Base-by-base conservation (phyloP, 2,797 vertebrate genomes). In the Pseudotriccus pelzelni region DNA sequence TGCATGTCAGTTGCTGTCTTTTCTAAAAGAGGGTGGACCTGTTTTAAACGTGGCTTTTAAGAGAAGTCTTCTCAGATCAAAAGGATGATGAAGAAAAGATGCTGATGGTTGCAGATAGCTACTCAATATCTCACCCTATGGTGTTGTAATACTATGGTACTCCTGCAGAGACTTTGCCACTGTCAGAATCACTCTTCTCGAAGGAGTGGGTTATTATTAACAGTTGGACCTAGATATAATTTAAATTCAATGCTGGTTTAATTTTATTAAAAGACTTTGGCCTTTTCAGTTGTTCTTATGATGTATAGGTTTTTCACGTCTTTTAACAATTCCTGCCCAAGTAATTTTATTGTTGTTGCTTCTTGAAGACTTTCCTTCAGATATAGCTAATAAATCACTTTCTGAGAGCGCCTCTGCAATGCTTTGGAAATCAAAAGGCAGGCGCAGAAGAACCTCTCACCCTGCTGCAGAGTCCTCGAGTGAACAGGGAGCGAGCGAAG, bases 401-500 rank as follows among this genome's bases (percentile, higher is more conserved):
- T 98, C 98, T 1, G 99, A 99, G 96, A 98, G 97, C 1, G 92
- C 97, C 25, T 98, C 98, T 91, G 95, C 98, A 7, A 75, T 98
- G 97, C 98, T 98, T 34, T 99, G 99, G 99, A 99, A 99, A 94
- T 98, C 98, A 70, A 99, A 98, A 90, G 97, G 98, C 56, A 98
- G 99, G 68, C 98, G 98, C 89, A 98, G 99, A 87, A 98, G 98
- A 70, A 97, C 98, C 0, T 99, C 99, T 27, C 99, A 99, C 78
- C 98, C 98, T 23, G 93, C 98, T 22, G 98, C 98, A 0, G 99
- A 99, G 72, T 98, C 98, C 47, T 99, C 99, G 43, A 99, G 98
- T 5, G 99, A 99, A 63, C 99, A 99, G 82, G 99, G 99, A 0
- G 98, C 98, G 30, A 99, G 99, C 6, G 99, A 99, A 97, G 99